phyloP scores from a whole-genome alignment of 2,113 vertebrate genomes.

The Indicator maculatus region DNA sequence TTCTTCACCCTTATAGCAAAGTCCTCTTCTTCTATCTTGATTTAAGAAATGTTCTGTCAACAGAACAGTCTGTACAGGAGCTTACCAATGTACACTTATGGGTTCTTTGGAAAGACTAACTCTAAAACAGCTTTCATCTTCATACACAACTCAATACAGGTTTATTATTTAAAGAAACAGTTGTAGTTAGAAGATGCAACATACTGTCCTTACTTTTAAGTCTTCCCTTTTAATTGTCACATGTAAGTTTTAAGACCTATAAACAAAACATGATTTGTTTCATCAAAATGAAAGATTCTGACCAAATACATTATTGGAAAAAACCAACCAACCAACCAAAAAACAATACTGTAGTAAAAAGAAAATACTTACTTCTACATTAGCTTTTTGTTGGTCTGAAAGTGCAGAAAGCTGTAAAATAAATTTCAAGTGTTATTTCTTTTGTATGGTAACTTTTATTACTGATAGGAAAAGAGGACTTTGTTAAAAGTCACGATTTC shows the following conservation, averaged over 20 bases:
- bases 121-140: constrained; percentile 10
- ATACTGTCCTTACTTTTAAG: not conserved
- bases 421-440: constrained; percentile 27
- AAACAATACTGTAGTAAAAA: not conserved
- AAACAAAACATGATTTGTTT: not conserved
- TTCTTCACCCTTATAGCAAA: not conserved
- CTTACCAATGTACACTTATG: not conserved
- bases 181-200: not conserved
- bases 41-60: not conserved
- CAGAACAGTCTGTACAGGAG: not conserved
- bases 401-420: constrained; percentile 86
- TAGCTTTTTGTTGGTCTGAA: constrained; percentile 91
- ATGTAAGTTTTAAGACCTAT: not conserved
- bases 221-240: not conserved
- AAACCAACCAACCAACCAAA: not conserved
- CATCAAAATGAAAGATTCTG: not conserved
- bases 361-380: constrained; percentile 86
- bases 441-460: not conserved
- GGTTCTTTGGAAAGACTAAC: not conserved
- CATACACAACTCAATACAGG: not conserved
- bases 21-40: not conserved
- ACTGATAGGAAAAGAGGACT: not conserved
- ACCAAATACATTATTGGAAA: not conserved
- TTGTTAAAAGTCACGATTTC: not conserved
- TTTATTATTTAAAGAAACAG: constrained; percentile 1